These are phyloP conservation scores for Corapipo altera DNA, from an alignment of 2,113 vertebrate species.

Conservation along the genomic window DNA sequence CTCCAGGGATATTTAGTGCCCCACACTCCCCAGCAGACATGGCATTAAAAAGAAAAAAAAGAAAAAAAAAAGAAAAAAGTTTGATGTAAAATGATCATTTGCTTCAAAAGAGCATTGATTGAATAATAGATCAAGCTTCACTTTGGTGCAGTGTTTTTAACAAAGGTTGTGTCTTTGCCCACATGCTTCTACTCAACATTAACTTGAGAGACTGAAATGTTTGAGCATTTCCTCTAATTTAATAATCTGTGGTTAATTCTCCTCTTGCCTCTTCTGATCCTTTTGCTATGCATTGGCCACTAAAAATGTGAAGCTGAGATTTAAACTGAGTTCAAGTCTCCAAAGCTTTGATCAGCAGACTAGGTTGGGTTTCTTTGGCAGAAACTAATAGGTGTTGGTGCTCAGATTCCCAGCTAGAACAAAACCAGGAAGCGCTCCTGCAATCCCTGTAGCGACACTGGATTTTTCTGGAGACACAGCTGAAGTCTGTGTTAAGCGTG, in stretches of 20 bases:
- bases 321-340: not conserved
- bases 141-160: conserved; percentile 29
- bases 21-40: accelerated
- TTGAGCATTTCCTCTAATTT: not conserved
- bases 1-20: not conserved
- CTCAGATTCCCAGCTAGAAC: not conserved
- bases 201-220: not conserved
- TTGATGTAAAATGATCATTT: conserved; percentile 58
- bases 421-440: not conserved
- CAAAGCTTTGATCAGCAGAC: conserved; percentile 1
- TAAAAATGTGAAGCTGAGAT: not conserved
- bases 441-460: not conserved
- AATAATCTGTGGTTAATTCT: conserved; percentile 17
- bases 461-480: not conserved
- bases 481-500: not conserved
- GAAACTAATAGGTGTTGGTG: not conserved
- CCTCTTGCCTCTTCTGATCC: not conserved
- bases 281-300: not conserved
- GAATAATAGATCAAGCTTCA: conserved; percentile 63
- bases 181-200: not conserved
- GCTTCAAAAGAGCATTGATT: conserved; percentile 39
- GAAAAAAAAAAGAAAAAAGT: not conserved
- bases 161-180: not conserved
- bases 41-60: conserved; percentile 20
- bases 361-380: not conserved